A percentile compares a stretch with the other conserved stretches of the same genome.
Evolutionary conservation across 2,888 invertebrate species (phyloP).

Genomic region (Laspeyria flexula): DNA sequence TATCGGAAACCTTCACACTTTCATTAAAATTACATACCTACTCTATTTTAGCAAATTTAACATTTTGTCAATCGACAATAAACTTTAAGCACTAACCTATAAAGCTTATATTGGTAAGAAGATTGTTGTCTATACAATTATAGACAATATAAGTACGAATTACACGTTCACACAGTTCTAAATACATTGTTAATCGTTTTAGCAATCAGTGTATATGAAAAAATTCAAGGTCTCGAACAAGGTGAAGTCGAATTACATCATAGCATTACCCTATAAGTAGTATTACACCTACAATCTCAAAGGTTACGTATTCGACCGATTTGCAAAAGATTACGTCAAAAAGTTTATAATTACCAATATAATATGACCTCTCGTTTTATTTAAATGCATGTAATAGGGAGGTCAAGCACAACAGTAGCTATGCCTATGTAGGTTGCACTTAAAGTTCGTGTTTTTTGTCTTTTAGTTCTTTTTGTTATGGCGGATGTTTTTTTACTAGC

Average conservation of each 20-base stretch:
- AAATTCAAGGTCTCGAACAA: slow-evolving; percentile 56
- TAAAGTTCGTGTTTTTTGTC: too few species aligned
- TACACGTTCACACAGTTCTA: slow-evolving; percentile 56
- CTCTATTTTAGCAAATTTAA: too few species aligned
- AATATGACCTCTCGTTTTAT: background rate
- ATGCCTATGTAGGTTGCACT: too few species aligned
- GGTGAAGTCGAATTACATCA: slow-evolving; percentile 37
- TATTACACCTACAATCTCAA: slow-evolving; percentile 25
- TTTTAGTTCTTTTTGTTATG: too few species aligned
- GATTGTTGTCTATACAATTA: background rate
- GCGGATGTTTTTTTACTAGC: too few species aligned
- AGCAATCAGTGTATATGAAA: slow-evolving; percentile 56
- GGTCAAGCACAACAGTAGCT: background rate
- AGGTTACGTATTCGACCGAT: slow-evolving; percentile 4
- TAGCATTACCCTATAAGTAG: slow-evolving; percentile 18
- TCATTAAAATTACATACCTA: too few species aligned
- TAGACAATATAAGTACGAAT: slow-evolving; percentile 47
- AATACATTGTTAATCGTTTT: slow-evolving; percentile 55
- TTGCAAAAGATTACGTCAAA: background rate
- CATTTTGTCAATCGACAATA: background rate
- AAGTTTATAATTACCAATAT: background rate
- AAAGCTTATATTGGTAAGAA: background rate
- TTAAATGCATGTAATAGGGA: background rate
- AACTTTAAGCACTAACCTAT: background rate
- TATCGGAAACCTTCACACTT: too few species aligned